Base-by-base conservation (phyloP, 2,797 vertebrate genomes). In the Rhincodon typus region DNA sequence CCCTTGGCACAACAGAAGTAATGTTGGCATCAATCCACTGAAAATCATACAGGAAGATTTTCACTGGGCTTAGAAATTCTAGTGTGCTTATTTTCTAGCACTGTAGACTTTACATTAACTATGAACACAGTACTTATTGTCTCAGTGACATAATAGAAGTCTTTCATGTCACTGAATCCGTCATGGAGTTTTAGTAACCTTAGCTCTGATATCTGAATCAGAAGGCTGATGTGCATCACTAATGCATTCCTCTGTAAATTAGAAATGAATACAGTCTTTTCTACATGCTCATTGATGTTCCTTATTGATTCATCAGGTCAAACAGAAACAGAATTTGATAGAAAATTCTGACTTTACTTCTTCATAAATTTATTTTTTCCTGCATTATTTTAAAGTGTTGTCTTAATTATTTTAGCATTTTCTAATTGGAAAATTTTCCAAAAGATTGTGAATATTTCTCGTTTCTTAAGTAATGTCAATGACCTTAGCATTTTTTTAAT, bases 21-120 rank as follows among this genome's bases (percentile, higher is more conserved):
- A 93, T 93, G 90, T 42, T 93, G n/a, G 42, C 66, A 69, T 93
- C 62, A 25, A 93, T 67, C 21, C 66, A 93, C 90, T 69, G 66
- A 69, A 91, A 91, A 38, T 91, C 23, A 34, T 69, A 69, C 62
- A 23, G 12, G 62, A 38, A 93, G 38, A 10, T 94, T 72, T 72
- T 50, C 67, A 94, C 69, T 30, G 94, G 42, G 94, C 25, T 50
- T 70, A 46, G 46, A 94, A 94, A 53, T 53, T 94, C 50, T 27
- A 94, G 27, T 30, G 46, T 42, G 67, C 66, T 93, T 93, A 42
- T 34, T 74, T 74, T 27, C 42, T 30, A 5, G 10, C 93, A 42
- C 69, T 72, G 10, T 74, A 42, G 50, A 94, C 13, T 74, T 53
- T 72, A 72, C 25, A 94, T 46, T 38, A 46, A 94, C 42, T 72